Evolutionary conservation across 2,797 vertebrate genomes (phyloP).

Genomic region (Urophycis tenuis): DNA sequence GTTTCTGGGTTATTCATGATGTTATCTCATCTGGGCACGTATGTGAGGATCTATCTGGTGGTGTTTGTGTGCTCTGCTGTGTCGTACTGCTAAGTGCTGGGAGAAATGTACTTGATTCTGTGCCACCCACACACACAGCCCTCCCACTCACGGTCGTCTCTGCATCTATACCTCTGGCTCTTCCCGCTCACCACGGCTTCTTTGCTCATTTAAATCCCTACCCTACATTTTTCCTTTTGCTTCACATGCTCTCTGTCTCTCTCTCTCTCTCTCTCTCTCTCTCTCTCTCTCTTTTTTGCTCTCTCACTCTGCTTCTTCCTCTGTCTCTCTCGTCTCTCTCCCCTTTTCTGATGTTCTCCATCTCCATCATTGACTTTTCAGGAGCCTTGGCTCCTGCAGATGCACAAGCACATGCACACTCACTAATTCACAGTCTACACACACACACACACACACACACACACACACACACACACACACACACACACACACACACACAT

Average conservation of each 20-base stretch:
- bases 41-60: constrained; percentile 53
- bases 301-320: constrained; percentile 23
- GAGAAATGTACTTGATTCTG: constrained; percentile 77
- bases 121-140: constrained; percentile 71
- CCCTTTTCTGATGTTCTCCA: constrained; percentile 4
- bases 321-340: background rate
- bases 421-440: constrained; percentile 16
- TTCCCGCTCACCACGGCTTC: constrained; percentile 67
- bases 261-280: background rate
- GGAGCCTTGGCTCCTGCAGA: constrained; percentile 43
- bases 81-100: constrained; percentile 74
- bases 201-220: constrained; percentile 69
- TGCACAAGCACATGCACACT: constrained; percentile 39
- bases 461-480: constrained; percentile 10
- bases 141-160: constrained; percentile 72
- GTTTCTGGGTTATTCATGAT: constrained; percentile 24
- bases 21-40: constrained; percentile 45
- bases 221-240: constrained; percentile 63
- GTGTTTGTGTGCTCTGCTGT: constrained; percentile 62
- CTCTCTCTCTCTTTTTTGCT: constrained; percentile 6
- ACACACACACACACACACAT: constrained; percentile 3
- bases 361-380: constrained; percentile 42
- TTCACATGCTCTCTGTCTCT: constrained; percentile 9
- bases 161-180: constrained; percentile 76
- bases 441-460: constrained; percentile 13